Evolutionary conservation across 2,797 vertebrate genomes (phyloP), one percentile per base, ranked within the genome.

Genomic region (Apogon hyalosoma): DNA sequence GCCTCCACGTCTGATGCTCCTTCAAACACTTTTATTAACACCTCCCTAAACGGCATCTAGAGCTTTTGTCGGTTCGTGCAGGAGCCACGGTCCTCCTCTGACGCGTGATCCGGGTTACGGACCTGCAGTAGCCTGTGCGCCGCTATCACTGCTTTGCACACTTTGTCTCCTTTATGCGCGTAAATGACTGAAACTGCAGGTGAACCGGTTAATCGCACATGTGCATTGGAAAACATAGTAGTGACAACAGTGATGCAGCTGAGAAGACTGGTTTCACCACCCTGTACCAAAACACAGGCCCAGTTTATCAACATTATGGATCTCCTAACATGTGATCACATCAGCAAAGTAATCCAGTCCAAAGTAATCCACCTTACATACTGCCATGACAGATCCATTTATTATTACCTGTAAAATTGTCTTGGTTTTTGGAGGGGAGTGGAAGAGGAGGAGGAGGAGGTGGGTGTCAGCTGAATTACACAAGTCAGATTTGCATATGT

Each of bases 1-100:
- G 73, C 77, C 59, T 63, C 69, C 73, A 83, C 70, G 75, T 73
- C 63, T 52, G 6, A 69, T 69, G 24, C 63, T 68, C 59, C 31
- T 58, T 18, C 63, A 28, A 28, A 24, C 69, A 55, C 68, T 62
- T 49, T n/a, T 1, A 49, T 48, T 31, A 31, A 55, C 63, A 40
- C 74, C 12, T 71, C 63, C 63, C 38, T 40, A 3, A 47, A 13
- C 19, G 19, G 60, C 64, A 55, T 79, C 56, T 55, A 31, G 50
- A 49, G 41, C 60, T 40, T 63, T 19, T 58, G 1, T 63, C 15
- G 52, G 15, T 49, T 16, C 39, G 69, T 38, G 71, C 63, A 50
- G 49, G 39, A 13, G 33, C 75, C 76, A 4, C 4, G 24, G 24
- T 68, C 70, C 65, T 72, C 54, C 45, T 67, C 15, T 77, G 83